phyloP scores from a whole-genome alignment of 2,797 vertebrate species.

The Caiman crocodilus region DNA sequence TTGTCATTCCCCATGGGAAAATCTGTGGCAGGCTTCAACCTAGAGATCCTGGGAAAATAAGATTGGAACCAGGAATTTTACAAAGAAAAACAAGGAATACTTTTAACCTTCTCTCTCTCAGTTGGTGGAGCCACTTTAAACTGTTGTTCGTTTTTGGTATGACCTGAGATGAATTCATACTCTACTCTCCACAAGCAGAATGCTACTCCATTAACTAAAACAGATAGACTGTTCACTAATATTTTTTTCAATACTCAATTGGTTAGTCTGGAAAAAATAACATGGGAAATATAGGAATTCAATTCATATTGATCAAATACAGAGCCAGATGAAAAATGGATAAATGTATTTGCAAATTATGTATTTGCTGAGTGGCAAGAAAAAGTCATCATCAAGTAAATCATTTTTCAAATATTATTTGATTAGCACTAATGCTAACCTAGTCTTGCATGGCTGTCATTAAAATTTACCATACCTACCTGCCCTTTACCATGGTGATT shows the following conservation, averaged over 20 bases:
- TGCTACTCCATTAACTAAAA: neutral
- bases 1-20: neutral
- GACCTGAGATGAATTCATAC: neutral
- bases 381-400: conserved; percentile 17
- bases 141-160: neutral
- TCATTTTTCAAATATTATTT: conserved; percentile 17
- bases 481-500: conserved; percentile 14
- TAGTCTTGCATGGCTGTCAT: neutral
- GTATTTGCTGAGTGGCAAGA: neutral
- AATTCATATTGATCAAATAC: neutral
- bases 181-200: neutral
- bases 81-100: neutral
- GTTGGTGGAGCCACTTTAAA: neutral
- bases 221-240: neutral
- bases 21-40: neutral
- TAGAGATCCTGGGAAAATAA: neutral
- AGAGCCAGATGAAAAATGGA: neutral
- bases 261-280: conserved; percentile 1
- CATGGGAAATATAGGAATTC: neutral
- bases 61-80: neutral
- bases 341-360: neutral
- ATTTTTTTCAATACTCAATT: neutral
- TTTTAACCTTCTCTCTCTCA: neutral
- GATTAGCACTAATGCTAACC: conserved; percentile 28
- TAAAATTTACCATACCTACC: conserved; percentile 43